phyloP scores from a whole-genome alignment of 2,888 invertebrate genomes.

The Camptogramma bilineatum region DNA sequence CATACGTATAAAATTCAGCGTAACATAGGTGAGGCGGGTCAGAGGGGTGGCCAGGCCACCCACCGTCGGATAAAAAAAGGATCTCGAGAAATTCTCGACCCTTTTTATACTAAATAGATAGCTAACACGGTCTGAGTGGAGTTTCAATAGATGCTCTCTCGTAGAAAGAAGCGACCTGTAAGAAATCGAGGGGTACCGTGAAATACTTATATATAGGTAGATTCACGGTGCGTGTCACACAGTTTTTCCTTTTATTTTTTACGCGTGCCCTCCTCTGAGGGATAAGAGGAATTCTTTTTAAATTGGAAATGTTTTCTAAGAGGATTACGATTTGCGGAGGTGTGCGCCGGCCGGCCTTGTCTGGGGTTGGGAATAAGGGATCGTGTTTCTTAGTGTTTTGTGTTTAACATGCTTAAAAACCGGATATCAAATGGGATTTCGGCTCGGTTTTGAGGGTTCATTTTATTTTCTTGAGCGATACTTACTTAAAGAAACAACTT shows the following conservation, averaged over 20 bases:
- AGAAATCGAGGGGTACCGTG: constrained; percentile 77
- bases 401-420: constrained; percentile 68
- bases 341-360: constrained; percentile 61
- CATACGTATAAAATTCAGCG: constrained; percentile 46
- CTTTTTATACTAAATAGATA: constrained; percentile 86
- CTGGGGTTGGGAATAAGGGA: constrained; percentile 73
- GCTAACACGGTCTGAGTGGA: constrained; percentile 85
- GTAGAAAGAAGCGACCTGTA: constrained; percentile 83
- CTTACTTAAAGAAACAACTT: background rate
- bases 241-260: constrained; percentile 84
- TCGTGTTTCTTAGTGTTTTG: constrained; percentile 69
- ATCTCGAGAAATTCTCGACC: constrained; percentile 81
- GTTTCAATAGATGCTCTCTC: constrained; percentile 85
- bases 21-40: constrained; percentile 47
- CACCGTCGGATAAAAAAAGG: constrained; percentile 81
- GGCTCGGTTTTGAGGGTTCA: background rate
- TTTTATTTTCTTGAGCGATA: background rate
- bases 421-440: constrained; percentile 56
- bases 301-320: constrained; percentile 86
- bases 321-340: constrained; percentile 85
- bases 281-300: constrained; percentile 85
- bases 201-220: constrained; percentile 59
- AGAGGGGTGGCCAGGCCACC: constrained; percentile 58
- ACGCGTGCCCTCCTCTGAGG: constrained; percentile 81
- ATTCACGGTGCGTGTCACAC: constrained; percentile 72